Conservation (phyloP, 2,888 invertebrate genomes). For the Eutolmus rufibarbis region DNA sequence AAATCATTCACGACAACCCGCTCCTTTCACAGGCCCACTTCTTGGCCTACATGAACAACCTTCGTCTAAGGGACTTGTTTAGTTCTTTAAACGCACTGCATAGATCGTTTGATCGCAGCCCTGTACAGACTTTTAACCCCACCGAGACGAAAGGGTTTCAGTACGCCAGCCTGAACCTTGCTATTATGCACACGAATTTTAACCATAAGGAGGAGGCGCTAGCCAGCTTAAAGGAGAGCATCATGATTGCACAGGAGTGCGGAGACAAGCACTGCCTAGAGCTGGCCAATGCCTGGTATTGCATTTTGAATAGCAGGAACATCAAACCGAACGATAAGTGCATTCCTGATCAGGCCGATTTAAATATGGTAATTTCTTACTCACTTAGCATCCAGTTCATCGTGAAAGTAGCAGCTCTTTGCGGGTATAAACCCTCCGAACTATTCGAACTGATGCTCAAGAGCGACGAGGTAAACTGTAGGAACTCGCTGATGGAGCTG, state of each 20-base stretch:
- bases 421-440: slow-evolving; percentile 58
- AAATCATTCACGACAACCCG: slow-evolving; percentile 61
- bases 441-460: slow-evolving; percentile 77
- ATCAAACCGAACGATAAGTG: slow-evolving; percentile 73
- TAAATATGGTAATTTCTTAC: slow-evolving; percentile 74
- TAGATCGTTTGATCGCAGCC: slow-evolving; percentile 77
- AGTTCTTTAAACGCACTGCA: slow-evolving; percentile 57
- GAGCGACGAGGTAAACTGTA: slow-evolving; percentile 85
- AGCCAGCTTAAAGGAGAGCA: slow-evolving; percentile 84
- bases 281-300: slow-evolving; percentile 84
- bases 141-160: slow-evolving; percentile 70
- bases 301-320: slow-evolving; percentile 66
- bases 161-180: slow-evolving; percentile 90
- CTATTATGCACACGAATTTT: slow-evolving; percentile 86
- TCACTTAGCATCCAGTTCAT: slow-evolving; percentile 78
- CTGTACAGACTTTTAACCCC: slow-evolving; percentile 66
- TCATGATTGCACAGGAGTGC: slow-evolving; percentile 86
- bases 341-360: slow-evolving; percentile 72
- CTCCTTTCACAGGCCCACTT: slow-evolving; percentile 70
- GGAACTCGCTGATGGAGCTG: slow-evolving; percentile 82
- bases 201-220: slow-evolving; percentile 75
- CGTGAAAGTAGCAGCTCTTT: slow-evolving; percentile 75
- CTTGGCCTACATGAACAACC: slow-evolving; percentile 86
- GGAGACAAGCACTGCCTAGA: slow-evolving; percentile 86
- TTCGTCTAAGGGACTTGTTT: slow-evolving; percentile 84